A percentile compares a stretch with the other conserved stretches of the same genome.
phyloP scores from a whole-genome alignment of 2,113 vertebrate genomes.

The Barnardius zonarius region DNA sequence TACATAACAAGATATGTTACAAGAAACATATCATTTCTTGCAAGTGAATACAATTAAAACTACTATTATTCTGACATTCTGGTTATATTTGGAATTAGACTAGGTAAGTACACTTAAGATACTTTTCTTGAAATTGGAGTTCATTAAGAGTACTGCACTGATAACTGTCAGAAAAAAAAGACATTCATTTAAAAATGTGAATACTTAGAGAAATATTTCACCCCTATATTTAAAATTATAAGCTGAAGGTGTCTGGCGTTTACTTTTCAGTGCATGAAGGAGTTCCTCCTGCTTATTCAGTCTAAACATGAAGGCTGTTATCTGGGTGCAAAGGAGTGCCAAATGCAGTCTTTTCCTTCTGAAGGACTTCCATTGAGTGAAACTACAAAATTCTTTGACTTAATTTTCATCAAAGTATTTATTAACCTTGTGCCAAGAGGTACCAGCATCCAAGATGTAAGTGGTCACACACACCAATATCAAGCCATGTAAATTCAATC shows the following conservation, averaged over 20 bases:
- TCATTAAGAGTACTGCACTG: background rate
- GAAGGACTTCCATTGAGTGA: background rate
- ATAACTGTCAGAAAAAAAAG: background rate
- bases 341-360: background rate
- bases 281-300: background rate
- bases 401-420: slow-evolving; percentile 10
- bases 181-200: background rate
- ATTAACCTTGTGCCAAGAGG: background rate
- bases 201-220: background rate
- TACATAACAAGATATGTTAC: background rate
- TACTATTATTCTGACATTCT: background rate
- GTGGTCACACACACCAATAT: background rate
- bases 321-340: background rate
- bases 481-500: background rate
- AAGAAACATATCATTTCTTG: background rate
- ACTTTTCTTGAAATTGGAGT: background rate
- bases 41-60: background rate
- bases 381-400: background rate
- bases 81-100: background rate
- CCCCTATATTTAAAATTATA: background rate
- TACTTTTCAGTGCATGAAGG: background rate
- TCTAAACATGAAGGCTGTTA: background rate
- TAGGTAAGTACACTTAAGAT: background rate
- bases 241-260: background rate
- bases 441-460: background rate